Percentiles rank a stretch among this genome's conserved stretches.
phyloP scores from a whole-genome alignment of 2,888 invertebrate genomes.

The Torymus auratus region DNA sequence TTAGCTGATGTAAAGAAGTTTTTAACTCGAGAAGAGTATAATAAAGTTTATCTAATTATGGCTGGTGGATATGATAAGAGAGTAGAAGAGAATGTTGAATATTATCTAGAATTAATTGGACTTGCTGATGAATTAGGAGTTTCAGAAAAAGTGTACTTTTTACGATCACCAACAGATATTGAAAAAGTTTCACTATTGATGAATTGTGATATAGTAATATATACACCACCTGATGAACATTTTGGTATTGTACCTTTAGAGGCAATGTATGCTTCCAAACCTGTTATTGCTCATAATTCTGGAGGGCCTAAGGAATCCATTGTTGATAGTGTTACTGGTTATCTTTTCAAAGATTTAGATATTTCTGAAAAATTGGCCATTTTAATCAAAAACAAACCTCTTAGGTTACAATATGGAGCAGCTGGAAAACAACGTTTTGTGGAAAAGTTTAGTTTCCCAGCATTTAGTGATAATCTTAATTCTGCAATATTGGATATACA shows the following conservation, averaged over 20 bases:
- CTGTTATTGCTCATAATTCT: conserved; percentile 95
- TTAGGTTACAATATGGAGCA: conserved; percentile 84
- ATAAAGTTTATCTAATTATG: conserved; percentile 88
- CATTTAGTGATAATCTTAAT: conserved; percentile 85
- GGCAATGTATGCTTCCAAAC: conserved; percentile 95
- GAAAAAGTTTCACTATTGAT: conserved; percentile 90
- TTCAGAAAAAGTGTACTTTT: conserved; percentile 86
- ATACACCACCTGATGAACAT: conserved; percentile 98
- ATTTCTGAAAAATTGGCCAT: conserved; percentile 88
- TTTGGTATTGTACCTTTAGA: conserved; percentile 99
- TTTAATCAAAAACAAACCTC: conserved; percentile 81
- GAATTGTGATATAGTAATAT: conserved; percentile 88
- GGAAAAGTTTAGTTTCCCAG: conserved; percentile 89
- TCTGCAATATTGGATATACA: conserved; percentile 70
- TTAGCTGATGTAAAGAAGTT: conserved; percentile 82
- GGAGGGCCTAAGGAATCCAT: conserved; percentile 98
- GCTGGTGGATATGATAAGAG: conserved; percentile 97
- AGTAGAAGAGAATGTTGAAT: conserved; percentile 90
- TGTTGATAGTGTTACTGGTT: conserved; percentile 87
- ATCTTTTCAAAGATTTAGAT: conserved; percentile 84
- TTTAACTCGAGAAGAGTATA: conserved; percentile 80
- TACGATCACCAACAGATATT: conserved; percentile 91
- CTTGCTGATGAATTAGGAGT: conserved; percentile 83
- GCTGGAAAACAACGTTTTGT: conserved; percentile 87
- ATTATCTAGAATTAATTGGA: conserved; percentile 86